Base-by-base conservation (phyloP, 2,888 invertebrate species). In the Deroplatys truncata region DNA sequence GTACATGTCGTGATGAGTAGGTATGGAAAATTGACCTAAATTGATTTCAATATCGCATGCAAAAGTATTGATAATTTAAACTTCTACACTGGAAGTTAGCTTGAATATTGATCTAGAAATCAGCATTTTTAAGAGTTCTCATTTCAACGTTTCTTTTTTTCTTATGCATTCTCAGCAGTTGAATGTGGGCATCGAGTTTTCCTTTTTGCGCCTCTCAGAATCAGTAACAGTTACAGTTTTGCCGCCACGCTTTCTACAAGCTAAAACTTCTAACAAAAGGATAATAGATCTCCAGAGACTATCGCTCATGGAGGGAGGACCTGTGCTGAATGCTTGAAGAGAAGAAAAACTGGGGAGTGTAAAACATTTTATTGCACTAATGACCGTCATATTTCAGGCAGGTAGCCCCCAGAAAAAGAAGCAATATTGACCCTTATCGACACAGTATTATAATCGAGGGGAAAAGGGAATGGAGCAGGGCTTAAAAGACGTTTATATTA, bases 341-440 rank as follows among this genome's bases (percentile, higher is more conserved):
- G 86, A 31, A 87, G 43, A 72, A 15, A 72, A 82, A 35, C 82
- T 83, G 35, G 35, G 35, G 82, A 87, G 56, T 83, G 83, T 87
- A 87, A 87, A 87, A 35, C 82, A 87, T 72, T 87, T 87, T 87
- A 87, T 87, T 87, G 87, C 87, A 87, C 82, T 87, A 87, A 87
- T 87, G 87, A 87, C 87, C 35, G 87, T 25, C 35, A 35, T 28
- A 56, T 28, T 72, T 72, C 43, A 49, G 28, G 87, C 87, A 87
- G 43, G 87, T 83, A 35, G 29, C 28, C n/a, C n/a, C 28, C 43
- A 31, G 83, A 87, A 87, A 83, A 16, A n/a, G 82, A 87, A 82
- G 43, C 43, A 82, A 87, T 87, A 87, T 83, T 82, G 82, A 87
- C 87, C 87, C 87, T 82, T 87, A 87, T n/a, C 83, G 25, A 28